Base-by-base conservation (phyloP, 2,888 invertebrate genomes). In the Cantharis nigra region DNA sequence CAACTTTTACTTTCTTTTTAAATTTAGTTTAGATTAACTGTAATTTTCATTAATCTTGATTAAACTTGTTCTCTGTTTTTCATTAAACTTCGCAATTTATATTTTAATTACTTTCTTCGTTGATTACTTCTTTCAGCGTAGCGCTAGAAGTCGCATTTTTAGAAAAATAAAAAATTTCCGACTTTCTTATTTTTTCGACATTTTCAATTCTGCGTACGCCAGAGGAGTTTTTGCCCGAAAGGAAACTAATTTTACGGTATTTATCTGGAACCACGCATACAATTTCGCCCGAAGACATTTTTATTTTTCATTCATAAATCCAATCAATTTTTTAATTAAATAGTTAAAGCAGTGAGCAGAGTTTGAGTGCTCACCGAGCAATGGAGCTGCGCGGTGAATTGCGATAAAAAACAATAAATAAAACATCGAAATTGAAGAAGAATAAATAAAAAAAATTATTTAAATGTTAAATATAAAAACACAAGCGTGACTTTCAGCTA, bases 401-500 rank as follows among this genome's bases (percentile, higher is more conserved):
- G 7, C 4, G 49, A 49, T 5, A 5, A 13, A 49, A 16, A 49
- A 49, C 20, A 49, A 49, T n/a, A n/a, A 49, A 49, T 49, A n/a
- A n/a, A 49, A n/a, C n/a, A 49, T 5, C 5, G 9, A 9, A 49
- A n/a, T 0, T 7, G 49, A 49, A 49, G 49, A 49, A 49, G 49
- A 49, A n/a, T 49, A 49, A 49, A 49, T 49, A 49, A 49, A 49
- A 49, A 49, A 49, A n/a, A n/a, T 49, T 49, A 49, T 49, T 49
- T 49, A 49, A 49, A 49, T 49, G n/a, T 49, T 49, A 49, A n/a
- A 33, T 3, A n/a, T n/a, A 49, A 49, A 49, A 49, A 49, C 49
- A 49, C n/a, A 20, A 62, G 69, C 69, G 69, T 67, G 73, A 73
- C 62, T 69, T 70, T 70, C 30, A 63, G 70, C 16, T 18, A 74